These are phyloP conservation scores for Agonopterix alstromeriana DNA, from an alignment of 2,888 invertebrate species.

Conservation along the genomic window DNA sequence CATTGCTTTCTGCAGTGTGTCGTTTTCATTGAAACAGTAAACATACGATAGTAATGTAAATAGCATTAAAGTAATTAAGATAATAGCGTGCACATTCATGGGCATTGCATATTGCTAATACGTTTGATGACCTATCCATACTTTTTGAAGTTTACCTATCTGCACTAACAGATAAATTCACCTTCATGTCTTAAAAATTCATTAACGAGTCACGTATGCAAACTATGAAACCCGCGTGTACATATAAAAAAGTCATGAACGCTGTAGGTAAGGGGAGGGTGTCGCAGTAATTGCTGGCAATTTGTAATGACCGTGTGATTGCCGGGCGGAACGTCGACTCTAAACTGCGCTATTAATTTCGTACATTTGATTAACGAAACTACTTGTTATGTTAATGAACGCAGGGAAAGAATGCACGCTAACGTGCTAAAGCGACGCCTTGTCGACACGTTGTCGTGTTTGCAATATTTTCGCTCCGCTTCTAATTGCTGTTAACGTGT, in stretches of 20 bases:
- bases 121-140: too few species aligned
- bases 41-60: too few species aligned
- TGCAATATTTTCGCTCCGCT: constrained; percentile 57
- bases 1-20: too few species aligned
- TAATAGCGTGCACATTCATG: too few species aligned
- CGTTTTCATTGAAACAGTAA: too few species aligned
- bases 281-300: constrained; percentile 68
- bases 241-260: constrained; percentile 44
- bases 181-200: constrained; percentile 19
- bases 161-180: background rate
- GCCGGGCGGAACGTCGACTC: constrained; percentile 66
- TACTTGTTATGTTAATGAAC: constrained; percentile 75
- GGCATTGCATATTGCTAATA: too few species aligned
- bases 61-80: too few species aligned
- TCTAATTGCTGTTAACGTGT: constrained; percentile 30
- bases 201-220: constrained; percentile 27
- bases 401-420: constrained; percentile 70
- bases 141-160: too few species aligned
- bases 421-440: constrained; percentile 64
- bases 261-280: constrained; percentile 41
- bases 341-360: constrained; percentile 75
- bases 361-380: constrained; percentile 77
- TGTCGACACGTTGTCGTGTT: constrained; percentile 69
- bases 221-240: constrained; percentile 36
- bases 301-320: constrained; percentile 74